phyloP scores from a whole-genome alignment of 2,888 invertebrate species.

The Linnaemya tessellans region DNA sequence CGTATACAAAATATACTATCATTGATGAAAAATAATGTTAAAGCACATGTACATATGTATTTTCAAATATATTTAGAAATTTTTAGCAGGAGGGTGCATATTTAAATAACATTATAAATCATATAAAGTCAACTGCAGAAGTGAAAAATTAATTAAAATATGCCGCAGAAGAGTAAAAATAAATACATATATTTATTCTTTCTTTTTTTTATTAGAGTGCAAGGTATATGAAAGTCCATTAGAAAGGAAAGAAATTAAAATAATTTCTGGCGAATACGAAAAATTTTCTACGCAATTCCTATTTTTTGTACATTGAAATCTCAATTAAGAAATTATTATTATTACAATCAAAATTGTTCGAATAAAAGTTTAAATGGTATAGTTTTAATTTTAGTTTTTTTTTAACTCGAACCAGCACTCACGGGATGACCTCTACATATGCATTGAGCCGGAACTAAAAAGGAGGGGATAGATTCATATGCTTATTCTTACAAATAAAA shows the following conservation, averaged over 20 bases:
- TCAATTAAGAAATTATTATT: no score
- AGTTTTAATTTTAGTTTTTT: no score
- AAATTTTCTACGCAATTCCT: neutral
- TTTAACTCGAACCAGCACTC: no score
- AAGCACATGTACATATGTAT: slow-evolving; percentile 27
- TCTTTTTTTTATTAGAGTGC: neutral
- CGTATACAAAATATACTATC: slow-evolving; percentile 13
- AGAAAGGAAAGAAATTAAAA: slow-evolving; percentile 2
- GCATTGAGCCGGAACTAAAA: no score
- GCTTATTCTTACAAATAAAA: no score
- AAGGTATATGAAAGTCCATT: slow-evolving; percentile 13
- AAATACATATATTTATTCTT: neutral
- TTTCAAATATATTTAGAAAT: neutral
- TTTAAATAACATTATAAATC: slow-evolving; percentile 50
- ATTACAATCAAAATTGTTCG: no score
- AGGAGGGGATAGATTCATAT: no score
- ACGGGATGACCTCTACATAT: no score
- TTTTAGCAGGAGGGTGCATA: slow-evolving; percentile 55
- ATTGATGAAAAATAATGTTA: slow-evolving; percentile 31
- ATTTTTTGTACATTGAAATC: no score
- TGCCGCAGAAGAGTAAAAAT: slow-evolving; percentile 23
- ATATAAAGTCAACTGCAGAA: slow-evolving; percentile 6
- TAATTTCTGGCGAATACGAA: neutral
- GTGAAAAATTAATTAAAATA: slow-evolving; percentile 19
- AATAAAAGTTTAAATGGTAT: no score